Evolutionary conservation across 2,113 vertebrate genomes (phyloP).

Genomic region (Gobius niger): DNA sequence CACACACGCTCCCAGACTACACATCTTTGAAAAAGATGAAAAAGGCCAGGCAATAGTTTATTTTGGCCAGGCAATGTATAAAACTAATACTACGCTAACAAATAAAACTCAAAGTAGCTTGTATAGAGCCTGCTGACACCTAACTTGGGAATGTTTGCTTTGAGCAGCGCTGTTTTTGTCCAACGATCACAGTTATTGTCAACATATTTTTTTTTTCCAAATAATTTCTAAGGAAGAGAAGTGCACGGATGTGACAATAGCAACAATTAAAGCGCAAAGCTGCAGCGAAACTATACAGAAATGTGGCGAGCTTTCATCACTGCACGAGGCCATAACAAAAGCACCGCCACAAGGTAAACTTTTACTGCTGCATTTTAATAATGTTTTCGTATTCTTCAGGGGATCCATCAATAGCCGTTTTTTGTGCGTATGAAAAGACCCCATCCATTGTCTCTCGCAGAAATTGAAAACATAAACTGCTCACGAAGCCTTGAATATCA

Average conservation of each 20-base stretch:
- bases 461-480: slow-evolving; percentile 58
- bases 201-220: neutral
- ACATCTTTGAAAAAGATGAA: no score
- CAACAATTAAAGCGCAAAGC: slow-evolving; percentile 1
- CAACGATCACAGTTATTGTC: neutral
- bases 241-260: neutral
- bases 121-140: no score
- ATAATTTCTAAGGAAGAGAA: neutral
- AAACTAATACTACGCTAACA: no score
- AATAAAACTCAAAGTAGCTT: no score
- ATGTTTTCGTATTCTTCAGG: slow-evolving; percentile 30
- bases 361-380: slow-evolving; percentile 31
- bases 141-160: neutral
- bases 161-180: neutral
- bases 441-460: slow-evolving; percentile 26
- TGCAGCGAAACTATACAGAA: neutral
- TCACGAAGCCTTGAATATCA: slow-evolving; percentile 51
- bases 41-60: no score
- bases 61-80: no score
- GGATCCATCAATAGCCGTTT: slow-evolving; percentile 45
- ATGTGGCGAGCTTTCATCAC: neutral
- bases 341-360: slow-evolving; percentile 10
- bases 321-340: neutral
- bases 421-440: slow-evolving; percentile 31
- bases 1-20: no score